A percentile compares a stretch with the other conserved stretches of the same genome.
Evolutionary conservation across 2,888 invertebrate genomes (phyloP).

Genomic region (Oeneis ivallda): DNA sequence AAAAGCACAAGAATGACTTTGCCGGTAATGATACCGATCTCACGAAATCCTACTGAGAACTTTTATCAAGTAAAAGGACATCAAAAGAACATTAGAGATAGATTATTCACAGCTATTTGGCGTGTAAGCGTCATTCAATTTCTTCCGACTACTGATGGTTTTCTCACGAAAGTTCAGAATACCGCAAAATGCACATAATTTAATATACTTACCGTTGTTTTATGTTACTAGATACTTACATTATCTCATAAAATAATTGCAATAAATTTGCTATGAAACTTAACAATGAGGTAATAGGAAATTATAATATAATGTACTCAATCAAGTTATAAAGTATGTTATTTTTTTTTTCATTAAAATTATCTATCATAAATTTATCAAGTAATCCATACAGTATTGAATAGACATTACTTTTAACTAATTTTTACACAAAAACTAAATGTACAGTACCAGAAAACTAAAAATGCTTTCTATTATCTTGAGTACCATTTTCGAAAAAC

Average conservation of each 20-base stretch:
- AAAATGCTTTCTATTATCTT: not conserved
- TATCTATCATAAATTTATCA: too few species aligned
- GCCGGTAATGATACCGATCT: constrained; percentile 4
- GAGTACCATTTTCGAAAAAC: constrained; percentile 18
- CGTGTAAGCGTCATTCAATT: constrained; percentile 17
- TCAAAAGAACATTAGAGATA: constrained; percentile 25
- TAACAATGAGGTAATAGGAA: too few species aligned
- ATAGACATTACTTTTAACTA: too few species aligned
- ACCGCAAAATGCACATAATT: constrained; percentile 1
- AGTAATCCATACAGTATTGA: too few species aligned
- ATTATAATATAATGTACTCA: too few species aligned
- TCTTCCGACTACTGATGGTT: constrained; percentile 18
- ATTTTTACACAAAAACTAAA: too few species aligned
- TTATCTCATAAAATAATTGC: too few species aligned
- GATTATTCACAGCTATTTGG: constrained; percentile 22
- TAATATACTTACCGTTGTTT: not conserved
- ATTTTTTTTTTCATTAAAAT: too few species aligned
- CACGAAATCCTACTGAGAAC: constrained; percentile 10
- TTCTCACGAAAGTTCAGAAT: constrained; percentile 6
- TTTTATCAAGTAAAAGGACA: constrained; percentile 18
- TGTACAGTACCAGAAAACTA: not conserved
- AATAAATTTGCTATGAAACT: too few species aligned
- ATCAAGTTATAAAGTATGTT: too few species aligned
- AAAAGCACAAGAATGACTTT: not conserved
- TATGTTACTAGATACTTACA: not conserved